Base-by-base conservation (phyloP, 2,888 invertebrate species). In the Cerceris rybyensis region DNA sequence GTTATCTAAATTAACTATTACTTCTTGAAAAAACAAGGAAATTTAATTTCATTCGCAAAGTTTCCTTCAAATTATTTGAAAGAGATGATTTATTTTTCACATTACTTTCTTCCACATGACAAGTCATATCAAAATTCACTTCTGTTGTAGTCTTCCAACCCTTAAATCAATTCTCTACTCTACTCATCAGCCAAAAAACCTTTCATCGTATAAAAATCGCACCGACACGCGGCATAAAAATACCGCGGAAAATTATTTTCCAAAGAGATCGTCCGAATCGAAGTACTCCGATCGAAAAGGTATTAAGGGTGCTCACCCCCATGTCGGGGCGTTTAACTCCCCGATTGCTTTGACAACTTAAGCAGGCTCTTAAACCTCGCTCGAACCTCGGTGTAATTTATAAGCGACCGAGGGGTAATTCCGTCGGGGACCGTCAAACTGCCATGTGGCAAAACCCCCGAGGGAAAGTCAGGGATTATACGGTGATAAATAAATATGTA, bases 381-480 rank as follows among this genome's bases (percentile, higher is more conserved):
- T 90, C 85, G 87, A 81, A 72, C 86, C 87, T 86, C 87, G 87
- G 80, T 88, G 89, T 91, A 92, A 92, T 92, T 92, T 92, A 92
- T 92, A 90, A 90, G 89, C 88, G 87, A 60, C 86, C 82, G 86
- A 83, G 88, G 86, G 78, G 85, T 78, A 85, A 85, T 86, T 85
- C 88, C 89, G 70, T 76, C 88, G 88, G 86, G 88, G 88, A 89
- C 86, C 88, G 88, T 89, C 88, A 87, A 90, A 88, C 88, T 90
- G 91, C 91, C 91, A 91, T 91, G 92, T 91, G 92, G 90, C 89
- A 88, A 87, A 88, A 85, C 88, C 86, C 87, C 86, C 81, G 72
- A 85, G 88, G 86, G 87, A 87, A 89, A 91, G 90, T 92, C 92
- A 91, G 89, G 92, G 92, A 92, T 92, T 92, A 92, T 88, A 86